Base-by-base conservation (phyloP, 2,888 invertebrate species). In the Noctuana brunneofusca region DNA sequence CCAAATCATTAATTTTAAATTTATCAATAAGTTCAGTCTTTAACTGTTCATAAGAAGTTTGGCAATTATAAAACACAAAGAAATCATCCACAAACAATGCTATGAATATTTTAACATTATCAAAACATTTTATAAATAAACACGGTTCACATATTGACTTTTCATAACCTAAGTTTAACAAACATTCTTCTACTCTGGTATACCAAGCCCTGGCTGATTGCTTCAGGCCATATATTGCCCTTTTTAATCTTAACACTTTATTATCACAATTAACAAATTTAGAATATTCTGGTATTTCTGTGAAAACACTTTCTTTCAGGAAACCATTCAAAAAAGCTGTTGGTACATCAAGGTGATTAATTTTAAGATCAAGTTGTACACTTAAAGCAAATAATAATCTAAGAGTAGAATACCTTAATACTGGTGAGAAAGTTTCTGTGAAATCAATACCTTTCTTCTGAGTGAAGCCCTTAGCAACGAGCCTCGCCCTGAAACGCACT, bases 31-130 rank as follows among this genome's bases (percentile, higher is more conserved):
- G 6, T 11, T 27, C 38, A 35, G 6, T 54, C 22, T 12, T 43
- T 14, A 18, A 8, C 11, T 16, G 11, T 18, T 32, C 32, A 52
- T 4, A 16, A 18, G 30, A 12, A 18, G 9, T 32, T 11, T 65
- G 8, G 64, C 43, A 53, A 59, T 67, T 68, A 20, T 46, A 65
- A 57, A 54, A 66, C 2, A 69, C 12, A 54, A 63, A 66, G 48
- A 69, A 67, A 64, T 68, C 66, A 46, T 68, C 68, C 3, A 69
- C 67, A 63, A 60, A 68, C 12, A 70, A 56, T 22, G 67, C 66
- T 6, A 69, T 50, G 46, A 30, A 32, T 6, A 54, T n/a, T 58
- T 62, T 65, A 16, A 57, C 16, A 65, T 65, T 49, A 27, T 18
- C 18, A n/a, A 16, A 16, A 52, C 16, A 12, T 65, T 68, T 68